phyloP scores from a whole-genome alignment of 2,888 invertebrate genomes.

The Nematopogon swammerdamellus region DNA sequence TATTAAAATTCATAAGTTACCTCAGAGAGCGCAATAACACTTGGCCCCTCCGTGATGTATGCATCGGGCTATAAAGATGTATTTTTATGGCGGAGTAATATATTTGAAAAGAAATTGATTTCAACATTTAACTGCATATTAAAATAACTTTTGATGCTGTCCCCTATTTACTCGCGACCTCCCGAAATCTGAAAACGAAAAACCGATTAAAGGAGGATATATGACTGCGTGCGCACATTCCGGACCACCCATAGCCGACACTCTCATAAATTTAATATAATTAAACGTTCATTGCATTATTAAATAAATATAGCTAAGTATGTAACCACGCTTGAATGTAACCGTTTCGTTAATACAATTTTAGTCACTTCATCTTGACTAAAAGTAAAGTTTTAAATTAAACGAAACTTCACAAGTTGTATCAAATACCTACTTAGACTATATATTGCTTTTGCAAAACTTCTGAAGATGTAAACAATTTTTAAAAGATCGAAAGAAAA shows the following conservation, averaged over 20 bases:
- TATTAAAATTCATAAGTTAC: constrained; percentile 32
- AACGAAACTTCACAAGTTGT: too few species aligned
- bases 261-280: neutral
- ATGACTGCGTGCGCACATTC: neutral
- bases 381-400: too few species aligned
- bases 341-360: too few species aligned
- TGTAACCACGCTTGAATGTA: too few species aligned
- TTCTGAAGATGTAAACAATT: too few species aligned
- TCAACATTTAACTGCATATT: constrained; percentile 49
- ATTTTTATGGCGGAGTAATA: constrained; percentile 28
- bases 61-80: constrained; percentile 29
- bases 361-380: too few species aligned
- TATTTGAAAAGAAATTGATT: constrained; percentile 38
- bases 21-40: constrained; percentile 21
- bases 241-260: neutral
- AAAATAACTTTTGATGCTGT: constrained; percentile 37
- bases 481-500: too few species aligned
- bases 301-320: too few species aligned
- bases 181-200: neutral
- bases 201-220: neutral
- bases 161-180: neutral
- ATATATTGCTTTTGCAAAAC: too few species aligned
- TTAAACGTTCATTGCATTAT: too few species aligned
- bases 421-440: too few species aligned
- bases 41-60: constrained; percentile 30